Conservation (phyloP, 2,113 vertebrate genomes). For the Misgurnus mizolepis region DNA sequence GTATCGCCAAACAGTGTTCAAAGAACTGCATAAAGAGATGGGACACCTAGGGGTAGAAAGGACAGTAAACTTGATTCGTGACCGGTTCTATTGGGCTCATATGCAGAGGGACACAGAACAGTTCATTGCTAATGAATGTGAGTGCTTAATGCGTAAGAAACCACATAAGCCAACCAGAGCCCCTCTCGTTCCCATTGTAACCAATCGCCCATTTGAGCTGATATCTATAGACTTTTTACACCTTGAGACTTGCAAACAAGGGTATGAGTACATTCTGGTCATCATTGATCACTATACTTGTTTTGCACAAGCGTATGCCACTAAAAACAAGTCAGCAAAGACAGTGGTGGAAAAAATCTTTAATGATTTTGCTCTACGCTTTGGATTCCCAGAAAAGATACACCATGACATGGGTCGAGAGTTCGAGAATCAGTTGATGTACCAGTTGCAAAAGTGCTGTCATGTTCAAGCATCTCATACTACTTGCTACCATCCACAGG, state of each 20-base stretch:
- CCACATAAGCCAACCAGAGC: slow-evolving; percentile 9
- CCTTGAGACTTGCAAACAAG: too few relatives aligned
- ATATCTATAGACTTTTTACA: background rate
- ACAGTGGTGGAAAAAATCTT: too few relatives aligned
- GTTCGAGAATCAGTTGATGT: too few relatives aligned
- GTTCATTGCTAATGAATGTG: slow-evolving; percentile 20
- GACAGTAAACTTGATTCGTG: slow-evolving; percentile 27
- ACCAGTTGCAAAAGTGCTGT: background rate
- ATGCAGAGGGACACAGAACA: slow-evolving; percentile 40
- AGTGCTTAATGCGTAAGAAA: slow-evolving; percentile 34
- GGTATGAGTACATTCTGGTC: too few relatives aligned
- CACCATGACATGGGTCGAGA: too few relatives aligned
- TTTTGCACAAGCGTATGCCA: too few relatives aligned
- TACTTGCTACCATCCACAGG: background rate
- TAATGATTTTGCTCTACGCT: too few relatives aligned
- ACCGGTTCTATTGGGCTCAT: slow-evolving; percentile 19
- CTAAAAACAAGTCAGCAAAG: too few relatives aligned
- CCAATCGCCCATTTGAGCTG: slow-evolving; percentile 3
- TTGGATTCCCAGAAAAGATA: too few relatives aligned
- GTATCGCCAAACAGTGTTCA: slow-evolving; percentile 6
- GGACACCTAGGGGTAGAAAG: slow-evolving; percentile 42
- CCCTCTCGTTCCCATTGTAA: background rate
- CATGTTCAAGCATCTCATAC: background rate
- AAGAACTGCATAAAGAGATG: slow-evolving; percentile 41
- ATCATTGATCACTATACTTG: too few relatives aligned